phyloP scores from a whole-genome alignment of 2,888 invertebrate species.

The Melanophora roralis region DNA sequence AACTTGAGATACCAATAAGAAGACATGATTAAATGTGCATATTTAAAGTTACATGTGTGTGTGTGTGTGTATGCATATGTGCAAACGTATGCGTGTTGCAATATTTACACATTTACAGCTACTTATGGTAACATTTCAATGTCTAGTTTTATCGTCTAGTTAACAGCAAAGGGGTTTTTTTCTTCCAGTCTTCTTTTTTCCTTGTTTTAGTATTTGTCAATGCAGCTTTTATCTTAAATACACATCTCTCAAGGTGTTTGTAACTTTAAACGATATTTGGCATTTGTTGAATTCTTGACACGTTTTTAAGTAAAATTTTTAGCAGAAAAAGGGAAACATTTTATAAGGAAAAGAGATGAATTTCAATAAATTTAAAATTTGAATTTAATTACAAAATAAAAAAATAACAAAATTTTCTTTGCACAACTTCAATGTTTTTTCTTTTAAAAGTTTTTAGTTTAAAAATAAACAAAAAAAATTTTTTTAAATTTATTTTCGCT shows the following conservation, averaged over 20 bases:
- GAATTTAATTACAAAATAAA: too few species aligned
- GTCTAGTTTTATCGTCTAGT: slow-evolving; percentile 49
- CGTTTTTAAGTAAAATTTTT: slow-evolving; percentile 31
- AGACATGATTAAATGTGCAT: background rate
- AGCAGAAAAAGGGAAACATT: background rate
- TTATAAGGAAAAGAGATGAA: background rate
- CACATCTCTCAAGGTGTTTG: background rate
- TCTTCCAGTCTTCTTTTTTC: background rate
- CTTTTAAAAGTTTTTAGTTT: slow-evolving; percentile 22
- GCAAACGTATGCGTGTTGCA: too few species aligned
- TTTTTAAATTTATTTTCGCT: slow-evolving; percentile 1
- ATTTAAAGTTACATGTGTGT: background rate
- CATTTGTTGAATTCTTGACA: slow-evolving; percentile 62
- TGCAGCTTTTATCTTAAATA: slow-evolving; percentile 16
- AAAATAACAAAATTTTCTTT: slow-evolving; percentile 8
- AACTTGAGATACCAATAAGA: background rate
- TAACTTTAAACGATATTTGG: slow-evolving; percentile 17
- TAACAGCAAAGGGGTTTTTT: slow-evolving; percentile 32
- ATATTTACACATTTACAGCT: slow-evolving; percentile 43
- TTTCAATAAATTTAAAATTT: slow-evolving; percentile 13
- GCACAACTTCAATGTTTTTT: slow-evolving; percentile 15
- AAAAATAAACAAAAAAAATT: slow-evolving; percentile 18
- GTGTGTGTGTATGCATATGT: background rate
- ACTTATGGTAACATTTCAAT: slow-evolving; percentile 52
- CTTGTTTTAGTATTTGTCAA: background rate